A percentile compares a stretch with the other conserved stretches of the same genome.
phyloP scores from a whole-genome alignment of 1,140 invertebrate genomes.

The Sarcophaga bullata region DNA sequence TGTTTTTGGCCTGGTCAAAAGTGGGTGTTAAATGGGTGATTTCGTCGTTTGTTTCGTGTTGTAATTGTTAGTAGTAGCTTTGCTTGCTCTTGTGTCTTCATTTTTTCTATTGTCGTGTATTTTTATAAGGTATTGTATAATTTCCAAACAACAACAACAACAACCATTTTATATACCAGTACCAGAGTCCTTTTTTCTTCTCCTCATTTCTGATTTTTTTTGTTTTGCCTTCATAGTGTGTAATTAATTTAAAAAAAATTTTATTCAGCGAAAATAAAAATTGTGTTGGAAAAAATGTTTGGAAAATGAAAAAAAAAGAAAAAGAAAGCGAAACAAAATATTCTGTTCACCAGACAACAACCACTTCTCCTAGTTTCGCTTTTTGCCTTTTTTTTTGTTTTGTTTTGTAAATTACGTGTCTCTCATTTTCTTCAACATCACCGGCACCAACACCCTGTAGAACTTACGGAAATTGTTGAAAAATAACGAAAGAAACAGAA shows the following conservation, averaged over 20 bases:
- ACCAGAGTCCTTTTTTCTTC: not conserved
- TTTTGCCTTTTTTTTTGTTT: not conserved
- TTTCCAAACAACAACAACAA: not conserved
- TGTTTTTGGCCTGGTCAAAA: not conserved
- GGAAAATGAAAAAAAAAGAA: no score
- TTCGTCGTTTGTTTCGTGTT: not conserved
- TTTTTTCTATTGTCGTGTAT: constrained; percentile 3
- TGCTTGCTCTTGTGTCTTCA: not conserved
- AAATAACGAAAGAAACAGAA: no score
- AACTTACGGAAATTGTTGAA: constrained; percentile 13
- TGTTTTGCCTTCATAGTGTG: constrained; percentile 5
- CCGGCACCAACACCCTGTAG: not conserved
- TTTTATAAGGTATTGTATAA: constrained; percentile 17
- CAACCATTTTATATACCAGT: no score
- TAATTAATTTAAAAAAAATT: constrained; percentile 22
- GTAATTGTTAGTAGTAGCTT: not conserved
- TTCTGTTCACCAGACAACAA: constrained; percentile 5
- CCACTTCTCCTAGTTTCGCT: constrained; percentile 3
- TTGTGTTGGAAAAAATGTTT: no score
- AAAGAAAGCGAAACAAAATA: not conserved
- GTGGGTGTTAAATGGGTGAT: not conserved
- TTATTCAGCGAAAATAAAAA: no score
- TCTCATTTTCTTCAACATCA: not conserved
- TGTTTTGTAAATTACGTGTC: not conserved
- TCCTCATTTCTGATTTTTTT: not conserved